Percentiles rank a stretch among this genome's conserved stretches.
Evolutionary conservation across 1,140 invertebrate species (phyloP).

Genomic region (Bombus vancouverensis): DNA sequence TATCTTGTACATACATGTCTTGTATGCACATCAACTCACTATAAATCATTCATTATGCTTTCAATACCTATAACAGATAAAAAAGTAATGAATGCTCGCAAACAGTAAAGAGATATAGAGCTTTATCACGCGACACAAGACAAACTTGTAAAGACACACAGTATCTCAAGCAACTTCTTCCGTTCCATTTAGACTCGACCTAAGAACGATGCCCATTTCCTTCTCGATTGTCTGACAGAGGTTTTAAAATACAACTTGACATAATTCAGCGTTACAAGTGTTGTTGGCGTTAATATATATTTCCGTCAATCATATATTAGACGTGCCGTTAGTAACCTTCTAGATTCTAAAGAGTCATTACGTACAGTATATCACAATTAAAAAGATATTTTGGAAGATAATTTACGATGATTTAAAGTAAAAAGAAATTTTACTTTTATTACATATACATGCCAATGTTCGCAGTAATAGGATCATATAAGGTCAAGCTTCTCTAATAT

Average conservation of each 20-base stretch:
- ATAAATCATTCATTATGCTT: background rate
- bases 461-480: too few species aligned
- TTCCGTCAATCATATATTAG: conserved; percentile 35
- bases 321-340: conserved; percentile 6
- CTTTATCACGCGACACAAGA: conserved; percentile 16
- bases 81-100: background rate
- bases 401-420: conserved; percentile 30
- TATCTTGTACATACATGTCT: background rate
- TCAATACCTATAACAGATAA: background rate
- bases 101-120: background rate
- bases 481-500: too few species aligned
- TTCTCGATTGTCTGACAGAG: conserved; percentile 27
- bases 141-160: background rate
- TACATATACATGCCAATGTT: background rate
- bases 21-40: background rate
- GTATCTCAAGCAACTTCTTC: conserved; percentile 48
- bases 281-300: background rate
- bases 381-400: conserved; percentile 24
- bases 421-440: conserved; percentile 5
- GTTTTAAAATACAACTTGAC: conserved; percentile 36
- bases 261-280: conserved; percentile 24
- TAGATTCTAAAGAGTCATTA: background rate
- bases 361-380: conserved; percentile 19
- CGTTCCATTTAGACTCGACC: conserved; percentile 27
- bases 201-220: conserved; percentile 34